phyloP scores from a whole-genome alignment of 2,113 vertebrate genomes.

The Peromyscus leucopus region DNA sequence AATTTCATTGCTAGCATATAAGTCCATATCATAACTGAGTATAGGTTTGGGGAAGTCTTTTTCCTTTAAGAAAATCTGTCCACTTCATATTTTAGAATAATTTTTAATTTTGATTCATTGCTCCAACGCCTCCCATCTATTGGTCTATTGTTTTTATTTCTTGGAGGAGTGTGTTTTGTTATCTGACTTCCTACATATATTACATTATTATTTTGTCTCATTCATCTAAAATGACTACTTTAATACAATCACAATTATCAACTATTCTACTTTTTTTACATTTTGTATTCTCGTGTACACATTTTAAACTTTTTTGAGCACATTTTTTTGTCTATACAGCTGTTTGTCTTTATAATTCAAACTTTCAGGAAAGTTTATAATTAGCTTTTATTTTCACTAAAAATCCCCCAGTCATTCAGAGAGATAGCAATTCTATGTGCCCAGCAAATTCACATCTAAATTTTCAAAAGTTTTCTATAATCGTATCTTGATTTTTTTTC shows the following conservation, averaged over 20 bases:
- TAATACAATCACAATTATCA: not conserved
- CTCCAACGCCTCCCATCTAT: not conserved
- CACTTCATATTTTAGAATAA: constrained; percentile 8
- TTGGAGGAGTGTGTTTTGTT: not conserved
- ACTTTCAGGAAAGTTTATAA: not conserved
- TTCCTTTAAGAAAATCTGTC: not conserved
- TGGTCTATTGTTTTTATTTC: not conserved
- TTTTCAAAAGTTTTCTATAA: constrained; percentile 31
- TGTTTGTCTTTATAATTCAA: not conserved
- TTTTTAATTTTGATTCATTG: constrained; percentile 44
- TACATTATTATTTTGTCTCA: constrained; percentile 16
- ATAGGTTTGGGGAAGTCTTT: not conserved
- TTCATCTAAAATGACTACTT: not conserved
- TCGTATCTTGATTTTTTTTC: constrained; percentile 13
- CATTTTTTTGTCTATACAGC: not conserved
- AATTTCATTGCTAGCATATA: not conserved
- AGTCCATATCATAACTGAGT: not conserved
- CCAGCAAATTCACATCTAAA: not conserved
- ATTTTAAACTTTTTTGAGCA: not conserved
- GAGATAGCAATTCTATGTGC: no score
- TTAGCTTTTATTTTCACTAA: not conserved
- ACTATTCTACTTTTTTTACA: not conserved
- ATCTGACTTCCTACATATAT: not conserved
- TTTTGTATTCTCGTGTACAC: not conserved
- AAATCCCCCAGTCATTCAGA: not conserved